phyloP scores from a whole-genome alignment of 2,113 vertebrate species.

The Spea multiplicata region DNA sequence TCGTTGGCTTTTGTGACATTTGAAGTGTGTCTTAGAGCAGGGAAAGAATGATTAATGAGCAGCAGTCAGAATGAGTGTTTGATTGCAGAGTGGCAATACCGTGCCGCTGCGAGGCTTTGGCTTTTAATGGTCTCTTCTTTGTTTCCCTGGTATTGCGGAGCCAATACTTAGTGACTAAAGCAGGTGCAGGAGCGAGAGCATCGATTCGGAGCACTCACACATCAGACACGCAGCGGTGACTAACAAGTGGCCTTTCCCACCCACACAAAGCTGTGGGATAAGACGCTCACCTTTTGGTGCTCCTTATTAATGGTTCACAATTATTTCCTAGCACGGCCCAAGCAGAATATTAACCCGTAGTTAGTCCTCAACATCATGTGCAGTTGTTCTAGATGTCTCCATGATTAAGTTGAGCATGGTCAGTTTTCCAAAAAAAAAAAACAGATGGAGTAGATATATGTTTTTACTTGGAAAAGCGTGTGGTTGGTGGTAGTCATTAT shows the following conservation, averaged over 20 bases:
- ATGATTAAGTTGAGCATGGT: too few relatives aligned
- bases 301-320: slow-evolving; percentile 1
- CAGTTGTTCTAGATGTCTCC: too few relatives aligned
- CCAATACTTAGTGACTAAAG: slow-evolving; percentile 7
- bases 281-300: slow-evolving; percentile 3
- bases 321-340: background rate
- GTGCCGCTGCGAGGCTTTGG: background rate
- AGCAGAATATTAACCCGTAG: slow-evolving; percentile 4
- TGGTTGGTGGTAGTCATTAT: too few relatives aligned
- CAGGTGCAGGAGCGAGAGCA: background rate
- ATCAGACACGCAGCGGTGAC: slow-evolving; percentile 22
- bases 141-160: slow-evolving; percentile 1
- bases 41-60: slow-evolving; percentile 4
- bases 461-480: too few relatives aligned
- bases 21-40: background rate
- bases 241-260: slow-evolving; percentile 39
- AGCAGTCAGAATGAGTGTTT: background rate
- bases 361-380: too few relatives aligned
- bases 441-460: too few relatives aligned
- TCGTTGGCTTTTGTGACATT: background rate
- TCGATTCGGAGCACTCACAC: slow-evolving; percentile 8
- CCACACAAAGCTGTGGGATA: slow-evolving; percentile 22
- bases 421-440: too few relatives aligned
- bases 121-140: slow-evolving; percentile 12
- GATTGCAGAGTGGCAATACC: background rate